Percentiles rank a stretch among this genome's conserved stretches.
Conservation (phyloP, 2,888 invertebrate genomes). For the Anagyrus pseudococci region DNA sequence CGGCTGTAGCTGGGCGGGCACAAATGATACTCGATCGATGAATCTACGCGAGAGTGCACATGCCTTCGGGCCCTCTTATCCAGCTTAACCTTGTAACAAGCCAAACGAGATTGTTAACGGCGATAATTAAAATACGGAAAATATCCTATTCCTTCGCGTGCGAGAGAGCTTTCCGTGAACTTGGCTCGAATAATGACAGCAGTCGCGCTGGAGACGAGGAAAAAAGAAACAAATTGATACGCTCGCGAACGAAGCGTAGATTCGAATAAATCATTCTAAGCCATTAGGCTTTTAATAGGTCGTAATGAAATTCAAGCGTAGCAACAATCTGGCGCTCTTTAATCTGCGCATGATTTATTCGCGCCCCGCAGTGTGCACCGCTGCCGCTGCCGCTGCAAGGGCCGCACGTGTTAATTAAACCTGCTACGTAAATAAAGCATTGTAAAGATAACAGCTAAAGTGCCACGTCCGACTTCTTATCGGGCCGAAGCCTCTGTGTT, state of each 20-base stretch:
- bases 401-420: background rate
- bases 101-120: no score
- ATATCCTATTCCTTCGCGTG: no score
- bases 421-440: background rate
- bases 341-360: background rate
- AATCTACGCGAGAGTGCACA: slow-evolving; percentile 13
- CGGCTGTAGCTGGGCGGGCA: slow-evolving; percentile 21
- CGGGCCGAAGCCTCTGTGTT: background rate
- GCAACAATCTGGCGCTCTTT: no score
- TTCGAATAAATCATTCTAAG: no score
- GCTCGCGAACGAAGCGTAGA: no score
- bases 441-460: background rate
- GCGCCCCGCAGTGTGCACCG: background rate
- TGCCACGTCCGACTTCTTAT: background rate
- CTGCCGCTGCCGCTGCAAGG: no score
- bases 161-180: no score
- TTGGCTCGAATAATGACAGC: no score
- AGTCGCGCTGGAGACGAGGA: no score
- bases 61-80: background rate
- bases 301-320: background rate
- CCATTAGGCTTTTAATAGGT: no score
- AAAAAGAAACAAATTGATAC: no score
- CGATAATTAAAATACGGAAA: no score
- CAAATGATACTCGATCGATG: slow-evolving; percentile 31
- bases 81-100: slow-evolving; percentile 21